Base-by-base conservation (phyloP, 1,140 invertebrate genomes). In the Megathymus violae region DNA sequence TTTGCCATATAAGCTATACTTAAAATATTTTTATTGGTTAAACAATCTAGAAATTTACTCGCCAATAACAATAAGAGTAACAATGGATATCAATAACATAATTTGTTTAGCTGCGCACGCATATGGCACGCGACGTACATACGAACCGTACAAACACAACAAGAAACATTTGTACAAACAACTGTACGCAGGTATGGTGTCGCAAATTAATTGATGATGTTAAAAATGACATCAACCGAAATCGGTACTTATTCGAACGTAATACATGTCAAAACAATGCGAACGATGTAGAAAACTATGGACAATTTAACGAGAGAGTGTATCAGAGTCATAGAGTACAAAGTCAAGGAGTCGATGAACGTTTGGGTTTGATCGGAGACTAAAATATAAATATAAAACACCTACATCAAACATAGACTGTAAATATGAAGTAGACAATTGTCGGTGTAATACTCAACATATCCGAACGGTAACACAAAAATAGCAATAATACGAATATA, bases 291-390 rank as follows among this genome's bases (percentile, higher is more conserved):
- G 25, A 15, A 41, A 16, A 22, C 41, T 10, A 36, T 41, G 41
- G 40, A 54, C 38, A 41, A 51, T 0, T 11, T 13, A 17, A 19
- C 40, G n/a, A n/a, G 51, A 27, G 40, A 7, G 15, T 19, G 10
- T 11, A 10, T 6, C 36, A 41, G 38, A 19, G 19, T 43, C 51
- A 22, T 17, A 38, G 11, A 7, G 27, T 41, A 54, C 51, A 54
- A 54, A 54, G 51, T 54, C 51, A 54, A 54, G 51, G 51, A 27
- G 14, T 38, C 13, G 17, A 41, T 43, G 40, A 41, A 38, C 36
- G 19, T 7, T 6, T 19, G 19, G 7, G 19, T 41, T 36, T 40
- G 16, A 52, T 40, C 40, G 34, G 19, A 16, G 34, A 14, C 3
- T 16, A 41, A 38, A 54, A 27, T n/a, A n/a, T n/a, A n/a, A n/a